These are phyloP conservation scores for Lathronympha strigana DNA, from an alignment of 2,888 invertebrate species.

Conservation along the genomic window DNA sequence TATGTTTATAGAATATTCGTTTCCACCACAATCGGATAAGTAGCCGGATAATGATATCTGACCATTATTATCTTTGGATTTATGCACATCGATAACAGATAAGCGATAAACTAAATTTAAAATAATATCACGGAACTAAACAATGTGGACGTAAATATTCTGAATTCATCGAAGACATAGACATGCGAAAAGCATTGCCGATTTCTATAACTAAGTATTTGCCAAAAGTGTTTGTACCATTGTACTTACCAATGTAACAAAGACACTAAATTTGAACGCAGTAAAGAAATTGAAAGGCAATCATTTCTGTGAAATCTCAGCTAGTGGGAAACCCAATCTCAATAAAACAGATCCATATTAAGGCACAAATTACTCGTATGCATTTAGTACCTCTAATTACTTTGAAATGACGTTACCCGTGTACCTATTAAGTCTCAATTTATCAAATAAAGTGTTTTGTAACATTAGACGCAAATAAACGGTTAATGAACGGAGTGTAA, in stretches of 20 bases:
- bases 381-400: background rate
- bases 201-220: background rate
- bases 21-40: background rate
- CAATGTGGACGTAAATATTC: too few relatives aligned
- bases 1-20: too few relatives aligned
- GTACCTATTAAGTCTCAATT: background rate
- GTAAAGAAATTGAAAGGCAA: background rate
- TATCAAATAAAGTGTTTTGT: background rate
- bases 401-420: background rate
- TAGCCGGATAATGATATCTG: background rate
- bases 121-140: too few relatives aligned
- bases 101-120: too few relatives aligned
- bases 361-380: too few relatives aligned
- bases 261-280: background rate
- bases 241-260: background rate
- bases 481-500: conserved; percentile 19
- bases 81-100: background rate
- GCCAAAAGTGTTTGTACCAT: background rate
- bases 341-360: background rate
- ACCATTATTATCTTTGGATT: conserved; percentile 1
- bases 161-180: background rate
- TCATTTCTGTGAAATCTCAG: background rate
- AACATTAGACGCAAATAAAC: conserved; percentile 8
- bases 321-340: background rate
- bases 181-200: background rate